These are phyloP conservation scores for Proteles cristata DNA, from an alignment of 2,113 vertebrate species.

Conservation along the genomic window DNA sequence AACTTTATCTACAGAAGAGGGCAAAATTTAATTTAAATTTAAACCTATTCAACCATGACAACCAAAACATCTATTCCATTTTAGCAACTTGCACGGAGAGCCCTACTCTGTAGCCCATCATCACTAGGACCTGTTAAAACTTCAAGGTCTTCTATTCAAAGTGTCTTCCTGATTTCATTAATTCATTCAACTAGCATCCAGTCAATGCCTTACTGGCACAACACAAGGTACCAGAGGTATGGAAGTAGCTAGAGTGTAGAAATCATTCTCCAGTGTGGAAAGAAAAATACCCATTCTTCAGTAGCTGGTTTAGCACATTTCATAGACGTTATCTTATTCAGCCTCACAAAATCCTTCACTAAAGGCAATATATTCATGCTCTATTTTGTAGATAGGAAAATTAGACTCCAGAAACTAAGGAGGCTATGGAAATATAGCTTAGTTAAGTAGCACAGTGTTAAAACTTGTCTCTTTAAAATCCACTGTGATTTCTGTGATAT, in stretches of 20 bases:
- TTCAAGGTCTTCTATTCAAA: neutral
- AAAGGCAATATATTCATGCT: neutral
- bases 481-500: neutral
- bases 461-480: neutral
- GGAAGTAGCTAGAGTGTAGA: neutral
- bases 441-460: neutral
- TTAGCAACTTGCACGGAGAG: neutral
- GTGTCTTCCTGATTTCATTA: neutral
- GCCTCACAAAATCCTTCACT: neutral
- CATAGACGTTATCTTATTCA: neutral
- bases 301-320: neutral
- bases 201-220: neutral
- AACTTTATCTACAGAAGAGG: neutral
- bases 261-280: neutral
- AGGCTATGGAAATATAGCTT: neutral
- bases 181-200: neutral
- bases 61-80: neutral
- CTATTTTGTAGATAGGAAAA: neutral
- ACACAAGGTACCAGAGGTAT: neutral
- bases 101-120: neutral
- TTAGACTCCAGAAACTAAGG: neutral
- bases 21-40: neutral
- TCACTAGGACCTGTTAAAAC: neutral
- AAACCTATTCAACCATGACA: neutral
- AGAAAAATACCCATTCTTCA: neutral